phyloP scores from a whole-genome alignment of 2,888 invertebrate species.

The Melinaea menophilus region DNA sequence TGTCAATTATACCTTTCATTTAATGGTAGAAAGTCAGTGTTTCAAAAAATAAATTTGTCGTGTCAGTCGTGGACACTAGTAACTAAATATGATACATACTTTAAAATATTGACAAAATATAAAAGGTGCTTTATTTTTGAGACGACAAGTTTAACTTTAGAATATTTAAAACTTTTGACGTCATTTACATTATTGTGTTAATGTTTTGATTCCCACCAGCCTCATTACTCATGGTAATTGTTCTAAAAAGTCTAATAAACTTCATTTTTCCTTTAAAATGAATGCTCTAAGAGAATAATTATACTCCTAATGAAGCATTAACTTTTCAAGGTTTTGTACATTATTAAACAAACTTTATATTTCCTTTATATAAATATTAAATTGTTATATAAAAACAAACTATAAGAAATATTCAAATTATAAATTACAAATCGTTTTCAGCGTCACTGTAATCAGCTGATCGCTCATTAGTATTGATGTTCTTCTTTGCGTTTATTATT shows the following conservation, averaged over 20 bases:
- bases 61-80: no score
- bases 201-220: constrained; percentile 36
- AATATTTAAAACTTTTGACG: constrained; percentile 16
- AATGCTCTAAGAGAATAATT: not conserved
- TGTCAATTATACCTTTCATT: no score
- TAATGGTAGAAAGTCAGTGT: no score
- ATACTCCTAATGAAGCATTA: not conserved
- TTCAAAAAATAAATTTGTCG: no score
- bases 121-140: not conserved
- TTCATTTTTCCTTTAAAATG: constrained; percentile 18
- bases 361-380: not conserved
- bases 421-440: constrained; percentile 30
- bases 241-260: constrained; percentile 23
- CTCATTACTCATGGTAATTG: constrained; percentile 32
- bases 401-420: constrained; percentile 14
- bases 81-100: no score
- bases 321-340: no score
- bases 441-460: constrained; percentile 19
- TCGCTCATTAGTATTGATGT: constrained; percentile 24
- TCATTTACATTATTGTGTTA: constrained; percentile 47
- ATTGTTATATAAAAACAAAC: not conserved
- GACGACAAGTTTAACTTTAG: not conserved
- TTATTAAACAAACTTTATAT: no score
- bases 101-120: not conserved
- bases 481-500: constrained; percentile 40